These are phyloP conservation scores for Laticauda colubrina DNA, from an alignment of 2,113 vertebrate genomes.

Conservation along the genomic window DNA sequence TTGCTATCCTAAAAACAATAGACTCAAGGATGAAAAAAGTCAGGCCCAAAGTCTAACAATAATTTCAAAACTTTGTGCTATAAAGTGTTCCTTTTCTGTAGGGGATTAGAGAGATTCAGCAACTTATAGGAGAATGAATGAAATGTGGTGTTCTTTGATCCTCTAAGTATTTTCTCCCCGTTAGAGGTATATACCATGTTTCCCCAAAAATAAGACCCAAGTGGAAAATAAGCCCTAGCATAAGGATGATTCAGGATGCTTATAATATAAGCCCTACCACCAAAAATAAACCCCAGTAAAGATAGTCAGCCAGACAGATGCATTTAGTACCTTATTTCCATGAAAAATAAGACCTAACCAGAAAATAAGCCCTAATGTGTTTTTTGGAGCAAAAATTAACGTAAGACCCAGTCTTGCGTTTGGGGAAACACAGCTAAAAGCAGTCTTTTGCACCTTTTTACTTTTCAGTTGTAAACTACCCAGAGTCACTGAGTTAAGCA, in stretches of 20 bases:
- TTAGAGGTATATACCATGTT: not conserved
- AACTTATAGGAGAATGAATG: not conserved
- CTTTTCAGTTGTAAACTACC: not conserved
- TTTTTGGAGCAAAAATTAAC: no score
- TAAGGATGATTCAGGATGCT: no score
- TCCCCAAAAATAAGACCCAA: no score
- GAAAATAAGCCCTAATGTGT: no score
- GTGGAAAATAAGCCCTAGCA: no score
- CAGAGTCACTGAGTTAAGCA: not conserved
- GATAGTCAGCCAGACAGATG: no score
- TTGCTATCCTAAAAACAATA: not conserved
- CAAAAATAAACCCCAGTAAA: no score
- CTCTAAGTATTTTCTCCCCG: no score
- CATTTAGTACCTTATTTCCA: no score
- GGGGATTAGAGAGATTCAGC: not conserved
- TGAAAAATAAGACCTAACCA: no score
- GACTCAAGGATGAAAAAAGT: not conserved
- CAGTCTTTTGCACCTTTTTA: not conserved
- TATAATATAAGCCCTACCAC: no score
- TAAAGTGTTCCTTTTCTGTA: not conserved
- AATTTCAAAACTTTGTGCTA: not conserved
- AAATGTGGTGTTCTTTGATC: not conserved
- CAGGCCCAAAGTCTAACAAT: not conserved
- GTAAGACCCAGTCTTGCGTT: no score
- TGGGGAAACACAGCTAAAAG: not conserved